phyloP scores from a whole-genome alignment of 2,113 vertebrate genomes.

The Nycticryphes semicollaris region DNA sequence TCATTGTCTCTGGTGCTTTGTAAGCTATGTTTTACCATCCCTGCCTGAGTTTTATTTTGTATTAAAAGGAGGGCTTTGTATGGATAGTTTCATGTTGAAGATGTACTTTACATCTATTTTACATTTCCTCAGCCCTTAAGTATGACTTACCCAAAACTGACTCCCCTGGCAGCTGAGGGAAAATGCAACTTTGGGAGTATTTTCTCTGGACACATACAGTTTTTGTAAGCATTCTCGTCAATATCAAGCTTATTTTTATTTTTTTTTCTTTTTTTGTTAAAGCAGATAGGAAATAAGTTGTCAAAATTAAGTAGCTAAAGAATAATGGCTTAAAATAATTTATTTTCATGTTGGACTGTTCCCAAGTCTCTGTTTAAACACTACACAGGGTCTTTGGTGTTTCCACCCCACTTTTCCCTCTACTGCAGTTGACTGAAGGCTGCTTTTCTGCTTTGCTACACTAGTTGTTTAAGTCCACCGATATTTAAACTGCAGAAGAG shows the following conservation, averaged over 20 bases:
- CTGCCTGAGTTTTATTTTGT: background rate
- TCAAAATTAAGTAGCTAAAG: slow-evolving; percentile 6
- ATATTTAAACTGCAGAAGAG: background rate
- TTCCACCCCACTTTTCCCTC: background rate
- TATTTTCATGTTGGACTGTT: background rate
- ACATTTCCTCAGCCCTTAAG: background rate
- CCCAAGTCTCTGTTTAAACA: background rate
- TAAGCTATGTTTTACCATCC: background rate
- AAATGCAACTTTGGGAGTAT: background rate
- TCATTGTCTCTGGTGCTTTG: background rate
- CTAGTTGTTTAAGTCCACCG: slow-evolving; percentile 1
- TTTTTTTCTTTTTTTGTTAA: slow-evolving; percentile 13
- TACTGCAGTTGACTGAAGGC: background rate
- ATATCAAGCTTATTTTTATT: background rate
- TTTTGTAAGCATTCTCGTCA: background rate
- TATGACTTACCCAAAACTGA: background rate
- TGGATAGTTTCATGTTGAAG: background rate
- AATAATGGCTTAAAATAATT: slow-evolving; percentile 21
- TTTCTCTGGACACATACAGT: background rate
- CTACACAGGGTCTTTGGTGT: background rate
- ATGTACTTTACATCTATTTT: background rate
- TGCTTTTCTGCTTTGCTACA: background rate
- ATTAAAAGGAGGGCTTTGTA: background rate
- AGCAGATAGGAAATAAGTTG: slow-evolving; percentile 31
- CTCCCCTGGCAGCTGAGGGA: background rate